These are phyloP conservation scores for Sebastes variabilis DNA, from an alignment of 2,797 vertebrate genomes.

Conservation along the genomic window DNA sequence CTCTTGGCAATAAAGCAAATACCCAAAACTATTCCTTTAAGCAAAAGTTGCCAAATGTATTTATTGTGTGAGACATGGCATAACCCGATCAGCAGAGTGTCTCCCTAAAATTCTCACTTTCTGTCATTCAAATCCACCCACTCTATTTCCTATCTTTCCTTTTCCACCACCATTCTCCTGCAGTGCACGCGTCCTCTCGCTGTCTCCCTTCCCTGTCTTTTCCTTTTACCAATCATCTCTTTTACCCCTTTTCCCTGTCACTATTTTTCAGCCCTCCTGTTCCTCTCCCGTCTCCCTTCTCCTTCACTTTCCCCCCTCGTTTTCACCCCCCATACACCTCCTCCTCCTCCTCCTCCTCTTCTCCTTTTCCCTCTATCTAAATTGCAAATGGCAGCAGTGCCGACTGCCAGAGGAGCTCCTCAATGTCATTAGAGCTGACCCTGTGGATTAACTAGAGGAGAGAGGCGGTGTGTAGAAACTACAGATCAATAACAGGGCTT, in stretches of 20 bases:
- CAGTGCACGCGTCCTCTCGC: not conserved
- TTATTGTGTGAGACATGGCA: not conserved
- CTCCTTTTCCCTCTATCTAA: constrained; percentile 68
- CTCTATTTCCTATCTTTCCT: not conserved
- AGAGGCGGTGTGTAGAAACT: constrained; percentile 70
- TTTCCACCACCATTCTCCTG: constrained; percentile 6
- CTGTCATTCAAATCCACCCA: constrained; percentile 18
- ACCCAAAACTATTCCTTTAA: not conserved
- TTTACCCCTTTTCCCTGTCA: constrained; percentile 4
- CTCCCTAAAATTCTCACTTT: not conserved
- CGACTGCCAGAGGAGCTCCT: constrained; percentile 75
- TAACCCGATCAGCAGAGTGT: not conserved
- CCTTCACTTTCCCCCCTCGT: constrained; percentile 32
- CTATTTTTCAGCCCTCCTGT: constrained; percentile 7
- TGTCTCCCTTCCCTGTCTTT: not conserved
- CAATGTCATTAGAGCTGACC: constrained; percentile 80
- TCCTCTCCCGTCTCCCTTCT: constrained; percentile 5
- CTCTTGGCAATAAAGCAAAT: not conserved
- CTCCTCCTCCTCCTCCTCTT: not conserved
- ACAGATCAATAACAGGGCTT: constrained; percentile 75
- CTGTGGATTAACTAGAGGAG: constrained; percentile 75
- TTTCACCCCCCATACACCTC: constrained; percentile 26
- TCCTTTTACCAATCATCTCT: constrained; percentile 15
- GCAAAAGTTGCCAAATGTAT: not conserved
- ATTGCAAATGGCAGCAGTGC: constrained; percentile 79